Conservation (phyloP, 1,140 invertebrate species). For the Drosophila ananassae region DNA sequence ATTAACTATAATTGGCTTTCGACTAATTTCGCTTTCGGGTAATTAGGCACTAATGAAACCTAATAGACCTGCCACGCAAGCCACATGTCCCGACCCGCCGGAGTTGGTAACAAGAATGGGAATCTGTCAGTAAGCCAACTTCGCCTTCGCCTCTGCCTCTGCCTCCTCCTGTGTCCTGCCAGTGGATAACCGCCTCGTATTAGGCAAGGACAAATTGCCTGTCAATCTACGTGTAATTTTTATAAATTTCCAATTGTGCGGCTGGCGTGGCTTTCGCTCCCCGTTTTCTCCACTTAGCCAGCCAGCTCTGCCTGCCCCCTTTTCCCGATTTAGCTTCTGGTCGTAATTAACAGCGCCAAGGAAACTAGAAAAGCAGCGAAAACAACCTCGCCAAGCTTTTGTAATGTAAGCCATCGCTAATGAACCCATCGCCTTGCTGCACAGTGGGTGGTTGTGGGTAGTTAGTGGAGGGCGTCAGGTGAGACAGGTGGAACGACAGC, state of each 20-base stretch:
- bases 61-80: slow-evolving; percentile 41
- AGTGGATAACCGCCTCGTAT: slow-evolving; percentile 61
- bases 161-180: slow-evolving; percentile 6
- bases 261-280: slow-evolving; percentile 9
- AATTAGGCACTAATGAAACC: slow-evolving; percentile 77
- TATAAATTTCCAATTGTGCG: slow-evolving; percentile 72
- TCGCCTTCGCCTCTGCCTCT: neutral
- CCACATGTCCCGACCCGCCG: neutral
- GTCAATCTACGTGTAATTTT: slow-evolving; percentile 82
- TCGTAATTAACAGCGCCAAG: slow-evolving; percentile 72
- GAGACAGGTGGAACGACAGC: slow-evolving; percentile 45
- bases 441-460: slow-evolving; percentile 3
- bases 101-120: neutral
- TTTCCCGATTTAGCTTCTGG: slow-evolving; percentile 31
- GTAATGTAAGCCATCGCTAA: slow-evolving; percentile 71
- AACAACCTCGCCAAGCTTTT: slow-evolving; percentile 36
- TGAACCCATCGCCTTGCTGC: slow-evolving; percentile 58
- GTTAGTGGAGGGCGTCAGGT: slow-evolving; percentile 13
- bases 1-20: slow-evolving; percentile 78
- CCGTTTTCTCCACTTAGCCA: neutral
- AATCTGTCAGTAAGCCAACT: slow-evolving; percentile 63
- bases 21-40: slow-evolving; percentile 75
- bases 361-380: slow-evolving; percentile 51
- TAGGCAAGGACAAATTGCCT: slow-evolving; percentile 77
- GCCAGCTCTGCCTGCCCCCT: slow-evolving; percentile 2